Conservation (phyloP, 2,797 vertebrate genomes). For the Darevskia nairensis region DNA sequence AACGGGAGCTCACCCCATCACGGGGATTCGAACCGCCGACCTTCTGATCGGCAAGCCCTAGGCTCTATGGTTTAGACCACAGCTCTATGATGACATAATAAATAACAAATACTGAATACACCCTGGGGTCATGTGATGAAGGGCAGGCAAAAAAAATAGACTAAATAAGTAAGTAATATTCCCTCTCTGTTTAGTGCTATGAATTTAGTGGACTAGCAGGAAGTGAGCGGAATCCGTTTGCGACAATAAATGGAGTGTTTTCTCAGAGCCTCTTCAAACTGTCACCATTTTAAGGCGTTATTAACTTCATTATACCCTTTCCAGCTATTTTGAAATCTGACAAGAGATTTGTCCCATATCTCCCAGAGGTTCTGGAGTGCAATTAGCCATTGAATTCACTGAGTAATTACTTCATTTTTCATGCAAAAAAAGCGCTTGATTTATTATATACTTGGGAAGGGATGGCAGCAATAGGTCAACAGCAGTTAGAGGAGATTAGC, state of each 20-base stretch:
- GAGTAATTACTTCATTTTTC: constrained; percentile 93
- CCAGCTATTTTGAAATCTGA: constrained; percentile 75
- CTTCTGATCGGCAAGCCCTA: too few relatives aligned
- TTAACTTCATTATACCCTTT: constrained; percentile 80
- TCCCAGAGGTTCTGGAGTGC: constrained; percentile 83
- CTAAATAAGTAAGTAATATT: constrained; percentile 21
- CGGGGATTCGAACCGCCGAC: too few relatives aligned
- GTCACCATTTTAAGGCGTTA: constrained; percentile 80
- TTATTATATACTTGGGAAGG: constrained; percentile 79
- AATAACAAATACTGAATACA: too few relatives aligned
- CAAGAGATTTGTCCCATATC: constrained; percentile 77
- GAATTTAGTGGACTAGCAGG: constrained; percentile 48
- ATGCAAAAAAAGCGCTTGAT: constrained; percentile 84
- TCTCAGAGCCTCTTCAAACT: constrained; percentile 75
- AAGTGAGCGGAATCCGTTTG: constrained; percentile 46
- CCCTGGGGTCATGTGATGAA: too few relatives aligned
- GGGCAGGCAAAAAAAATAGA: too few relatives aligned
- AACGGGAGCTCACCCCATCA: too few relatives aligned
- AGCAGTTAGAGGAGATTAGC: constrained; percentile 86
- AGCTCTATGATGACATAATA: neutral
- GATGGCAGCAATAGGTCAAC: constrained; percentile 85
- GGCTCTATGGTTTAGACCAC: too few relatives aligned
- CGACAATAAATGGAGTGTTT: constrained; percentile 70
- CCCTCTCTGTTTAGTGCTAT: constrained; percentile 56
- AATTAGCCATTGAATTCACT: constrained; percentile 87